Percentiles rank a stretch among this genome's conserved stretches.
Conservation (phyloP, 2,888 invertebrate species). For the Amphipoea lucens region DNA sequence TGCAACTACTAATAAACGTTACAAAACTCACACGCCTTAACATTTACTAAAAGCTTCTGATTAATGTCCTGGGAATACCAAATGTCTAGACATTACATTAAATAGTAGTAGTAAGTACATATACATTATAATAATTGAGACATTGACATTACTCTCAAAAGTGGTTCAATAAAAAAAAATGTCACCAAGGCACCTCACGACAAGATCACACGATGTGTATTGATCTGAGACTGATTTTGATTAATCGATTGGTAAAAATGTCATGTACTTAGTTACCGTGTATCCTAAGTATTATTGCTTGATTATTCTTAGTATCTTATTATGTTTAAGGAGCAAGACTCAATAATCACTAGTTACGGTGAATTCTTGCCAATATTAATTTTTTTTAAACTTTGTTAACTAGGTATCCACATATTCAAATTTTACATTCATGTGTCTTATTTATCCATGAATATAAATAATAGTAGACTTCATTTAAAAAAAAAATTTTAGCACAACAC, state of each 20-base stretch:
- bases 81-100: constrained; percentile 53
- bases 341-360: background rate
- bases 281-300: background rate
- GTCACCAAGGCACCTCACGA: constrained; percentile 22
- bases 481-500: too few relatives aligned
- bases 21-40: constrained; percentile 53
- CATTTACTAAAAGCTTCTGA: constrained; percentile 43
- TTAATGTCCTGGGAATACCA: constrained; percentile 31
- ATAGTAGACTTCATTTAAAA: too few relatives aligned
- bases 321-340: background rate
- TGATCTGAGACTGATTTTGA: constrained; percentile 19
- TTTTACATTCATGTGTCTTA: too few relatives aligned
- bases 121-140: constrained; percentile 32
- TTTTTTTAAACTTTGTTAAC: too few relatives aligned
- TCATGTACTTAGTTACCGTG: background rate
- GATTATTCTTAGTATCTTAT: background rate
- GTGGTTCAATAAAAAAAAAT: constrained; percentile 31
- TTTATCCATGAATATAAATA: background rate
- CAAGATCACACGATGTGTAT: constrained; percentile 50
- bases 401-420: background rate
- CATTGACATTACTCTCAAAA: constrained; percentile 62
- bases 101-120: constrained; percentile 29
- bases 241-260: background rate
- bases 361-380: background rate
- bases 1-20: constrained; percentile 37